phyloP scores from a whole-genome alignment of 2,888 invertebrate species.

The Stenodera caucasica region DNA sequence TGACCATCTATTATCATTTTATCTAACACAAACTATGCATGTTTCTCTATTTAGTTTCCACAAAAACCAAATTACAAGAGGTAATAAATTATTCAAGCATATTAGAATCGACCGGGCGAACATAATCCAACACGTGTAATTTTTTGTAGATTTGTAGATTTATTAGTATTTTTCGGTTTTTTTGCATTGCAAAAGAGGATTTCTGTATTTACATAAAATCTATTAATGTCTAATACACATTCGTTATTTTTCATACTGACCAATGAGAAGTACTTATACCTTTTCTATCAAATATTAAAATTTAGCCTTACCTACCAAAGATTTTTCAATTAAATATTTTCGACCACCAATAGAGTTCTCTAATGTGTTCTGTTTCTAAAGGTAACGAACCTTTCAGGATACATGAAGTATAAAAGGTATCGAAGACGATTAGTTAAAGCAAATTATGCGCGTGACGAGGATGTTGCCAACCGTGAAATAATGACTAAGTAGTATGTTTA shows the following conservation, averaged over 20 bases:
- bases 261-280: too few species aligned
- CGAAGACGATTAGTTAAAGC: conserved; percentile 22
- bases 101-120: conserved; percentile 37
- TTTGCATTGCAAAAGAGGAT: conserved; percentile 25
- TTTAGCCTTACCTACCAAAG: too few species aligned
- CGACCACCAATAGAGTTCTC: background rate
- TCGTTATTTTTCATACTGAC: too few species aligned
- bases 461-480: conserved; percentile 31
- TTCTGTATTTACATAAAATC: conserved; percentile 23
- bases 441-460: conserved; percentile 31
- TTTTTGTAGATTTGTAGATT: conserved; percentile 35
- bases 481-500: conserved; percentile 32
- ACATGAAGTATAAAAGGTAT: conserved; percentile 11
- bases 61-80: conserved; percentile 50
- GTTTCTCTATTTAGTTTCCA: conserved; percentile 49
- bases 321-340: background rate
- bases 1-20: conserved; percentile 41
- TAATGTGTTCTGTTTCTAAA: too few species aligned
- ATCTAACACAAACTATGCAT: conserved; percentile 30
- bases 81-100: conserved; percentile 44
- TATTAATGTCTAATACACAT: too few species aligned
- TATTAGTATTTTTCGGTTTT: conserved; percentile 23
- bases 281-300: too few species aligned
- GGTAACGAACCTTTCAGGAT: background rate
- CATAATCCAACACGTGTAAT: conserved; percentile 46